These are phyloP conservation scores for Chromobotia macracanthus DNA, from an alignment of 2,797 vertebrate species.

Conservation along the genomic window DNA sequence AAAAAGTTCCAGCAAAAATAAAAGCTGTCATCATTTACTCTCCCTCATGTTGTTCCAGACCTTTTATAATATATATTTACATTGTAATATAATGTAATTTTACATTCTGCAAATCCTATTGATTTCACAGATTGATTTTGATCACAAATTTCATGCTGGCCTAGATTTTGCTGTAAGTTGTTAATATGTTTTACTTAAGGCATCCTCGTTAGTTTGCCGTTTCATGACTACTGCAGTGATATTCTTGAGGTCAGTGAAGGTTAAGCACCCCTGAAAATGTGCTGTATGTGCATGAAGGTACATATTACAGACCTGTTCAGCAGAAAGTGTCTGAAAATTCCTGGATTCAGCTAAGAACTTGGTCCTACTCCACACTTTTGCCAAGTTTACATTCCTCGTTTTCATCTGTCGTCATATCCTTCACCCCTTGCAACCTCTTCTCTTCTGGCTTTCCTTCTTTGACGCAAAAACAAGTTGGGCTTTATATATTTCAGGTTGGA, in stretches of 20 bases:
- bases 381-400: constrained; percentile 71
- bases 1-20: no score
- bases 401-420: constrained; percentile 3
- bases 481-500: constrained; percentile 27
- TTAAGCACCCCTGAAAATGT: background rate
- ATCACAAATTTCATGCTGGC: background rate
- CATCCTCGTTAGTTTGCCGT: background rate
- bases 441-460: constrained; percentile 20
- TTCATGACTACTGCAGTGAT: background rate
- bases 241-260: background rate
- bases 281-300: background rate
- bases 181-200: background rate
- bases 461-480: constrained; percentile 39
- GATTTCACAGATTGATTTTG: no score
- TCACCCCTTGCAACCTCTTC: background rate
- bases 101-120: no score
- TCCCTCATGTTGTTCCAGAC: no score
- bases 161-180: no score
- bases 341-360: constrained; percentile 63
- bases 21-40: no score
- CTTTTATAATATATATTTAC: no score
- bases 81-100: no score
- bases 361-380: constrained; percentile 60
- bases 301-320: background rate
- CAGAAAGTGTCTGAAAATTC: constrained; percentile 63